These are phyloP conservation scores for Allobates femoralis DNA, from an alignment of 2,797 vertebrate species.

Conservation along the genomic window DNA sequence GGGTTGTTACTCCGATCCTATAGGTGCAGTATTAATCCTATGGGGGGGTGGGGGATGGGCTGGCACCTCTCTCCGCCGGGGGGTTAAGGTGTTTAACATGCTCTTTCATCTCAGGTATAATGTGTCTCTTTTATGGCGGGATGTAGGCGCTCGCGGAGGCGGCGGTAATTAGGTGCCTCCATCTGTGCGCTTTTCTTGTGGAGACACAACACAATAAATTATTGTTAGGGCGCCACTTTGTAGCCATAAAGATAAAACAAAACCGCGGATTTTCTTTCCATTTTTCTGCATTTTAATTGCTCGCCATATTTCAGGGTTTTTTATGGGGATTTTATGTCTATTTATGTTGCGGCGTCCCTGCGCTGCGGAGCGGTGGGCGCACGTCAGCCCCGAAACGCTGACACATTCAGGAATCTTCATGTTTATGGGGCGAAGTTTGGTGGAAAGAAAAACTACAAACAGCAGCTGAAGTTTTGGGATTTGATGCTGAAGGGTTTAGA, in stretches of 20 bases:
- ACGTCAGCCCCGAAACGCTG: slow-evolving; percentile 35
- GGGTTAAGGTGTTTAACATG: slow-evolving; percentile 47
- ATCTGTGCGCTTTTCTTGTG: slow-evolving; percentile 60
- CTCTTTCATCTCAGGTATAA: slow-evolving; percentile 42
- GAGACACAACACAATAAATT: slow-evolving; percentile 61
- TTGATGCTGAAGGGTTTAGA: too few species aligned
- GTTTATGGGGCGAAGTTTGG: slow-evolving; percentile 42
- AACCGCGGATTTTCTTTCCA: slow-evolving; percentile 59
- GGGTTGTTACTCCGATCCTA: too few species aligned
- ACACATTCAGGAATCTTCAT: slow-evolving; percentile 25
- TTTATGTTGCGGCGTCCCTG: slow-evolving; percentile 47
- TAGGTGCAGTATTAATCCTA: neutral
- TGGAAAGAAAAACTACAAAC: neutral
- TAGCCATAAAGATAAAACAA: slow-evolving; percentile 62
- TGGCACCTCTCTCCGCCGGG: neutral
- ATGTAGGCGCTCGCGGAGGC: slow-evolving; percentile 38
- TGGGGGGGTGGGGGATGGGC: neutral
- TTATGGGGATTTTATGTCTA: slow-evolving; percentile 61
- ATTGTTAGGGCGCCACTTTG: slow-evolving; percentile 59
- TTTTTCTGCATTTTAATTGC: slow-evolving; percentile 62
- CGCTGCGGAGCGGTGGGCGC: slow-evolving; percentile 9
- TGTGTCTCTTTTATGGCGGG: slow-evolving; percentile 53
- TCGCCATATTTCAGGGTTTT: slow-evolving; percentile 55
- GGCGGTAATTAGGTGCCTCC: slow-evolving; percentile 57
- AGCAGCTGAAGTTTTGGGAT: slow-evolving; percentile 15